Evolutionary conservation across 1,140 invertebrate species (phyloP).

Genomic region (Hesperophylax magnus): DNA sequence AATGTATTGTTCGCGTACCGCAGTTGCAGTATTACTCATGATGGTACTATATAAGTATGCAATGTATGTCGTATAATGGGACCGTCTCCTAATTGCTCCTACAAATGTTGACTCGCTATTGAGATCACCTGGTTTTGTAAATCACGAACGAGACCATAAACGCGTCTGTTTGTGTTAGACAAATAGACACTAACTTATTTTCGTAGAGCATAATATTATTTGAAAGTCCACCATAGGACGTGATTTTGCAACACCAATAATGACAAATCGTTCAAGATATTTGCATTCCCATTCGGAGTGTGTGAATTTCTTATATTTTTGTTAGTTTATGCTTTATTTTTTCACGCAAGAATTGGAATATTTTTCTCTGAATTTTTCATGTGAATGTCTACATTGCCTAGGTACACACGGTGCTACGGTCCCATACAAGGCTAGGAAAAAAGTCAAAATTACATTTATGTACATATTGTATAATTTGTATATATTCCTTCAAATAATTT

Average conservation of each 20-base stretch:
- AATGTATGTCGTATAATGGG: background rate
- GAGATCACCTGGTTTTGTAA: slow-evolving; percentile 57
- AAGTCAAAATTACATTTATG: too few relatives aligned
- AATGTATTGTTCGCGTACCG: too few relatives aligned
- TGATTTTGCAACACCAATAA: slow-evolving; percentile 21
- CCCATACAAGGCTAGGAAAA: too few relatives aligned
- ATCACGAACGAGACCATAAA: slow-evolving; percentile 49
- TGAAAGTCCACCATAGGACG: background rate
- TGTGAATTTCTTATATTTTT: background rate
- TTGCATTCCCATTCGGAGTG: background rate
- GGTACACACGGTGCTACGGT: too few relatives aligned
- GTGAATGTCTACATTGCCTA: too few relatives aligned
- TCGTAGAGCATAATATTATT: slow-evolving; percentile 8
- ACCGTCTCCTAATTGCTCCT: slow-evolving; percentile 41
- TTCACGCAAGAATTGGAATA: too few relatives aligned
- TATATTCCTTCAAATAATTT: too few relatives aligned
- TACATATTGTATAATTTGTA: too few relatives aligned
- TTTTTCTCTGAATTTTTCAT: too few relatives aligned
- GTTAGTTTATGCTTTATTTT: background rate
- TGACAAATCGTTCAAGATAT: background rate
- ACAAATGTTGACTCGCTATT: slow-evolving; percentile 47
- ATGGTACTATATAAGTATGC: too few relatives aligned
- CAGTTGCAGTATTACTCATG: too few relatives aligned
- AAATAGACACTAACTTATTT: slow-evolving; percentile 28
- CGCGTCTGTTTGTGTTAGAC: slow-evolving; percentile 17